Conservation (phyloP, 1,140 invertebrate genomes). For the Babylonia areolata region DNA sequence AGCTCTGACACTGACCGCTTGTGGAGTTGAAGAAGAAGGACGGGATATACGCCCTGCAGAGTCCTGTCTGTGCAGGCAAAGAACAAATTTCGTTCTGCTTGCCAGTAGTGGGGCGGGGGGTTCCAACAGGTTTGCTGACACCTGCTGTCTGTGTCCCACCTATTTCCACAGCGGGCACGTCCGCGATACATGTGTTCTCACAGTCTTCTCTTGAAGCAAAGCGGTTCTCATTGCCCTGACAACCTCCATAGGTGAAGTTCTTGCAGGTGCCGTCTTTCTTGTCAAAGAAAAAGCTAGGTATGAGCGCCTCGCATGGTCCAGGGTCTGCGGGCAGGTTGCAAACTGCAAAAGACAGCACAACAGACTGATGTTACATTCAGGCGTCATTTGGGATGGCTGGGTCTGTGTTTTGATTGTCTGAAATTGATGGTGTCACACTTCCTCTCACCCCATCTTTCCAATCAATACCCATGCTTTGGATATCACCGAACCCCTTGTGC, state of each 20-base stretch:
- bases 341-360: not conserved
- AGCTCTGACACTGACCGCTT: constrained; percentile 76
- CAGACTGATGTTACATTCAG: not conserved
- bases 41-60: constrained; percentile 63
- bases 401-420: too few species aligned
- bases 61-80: constrained; percentile 62
- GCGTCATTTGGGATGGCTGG: too few species aligned
- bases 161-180: not conserved
- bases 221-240: constrained; percentile 73
- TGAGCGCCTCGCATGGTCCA: constrained; percentile 31
- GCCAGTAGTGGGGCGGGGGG: not conserved
- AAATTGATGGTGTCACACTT: too few species aligned
- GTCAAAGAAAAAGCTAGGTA: constrained; percentile 38
- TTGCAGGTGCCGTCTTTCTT: constrained; percentile 40
- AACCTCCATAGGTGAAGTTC: constrained; percentile 68
- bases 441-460: too few species aligned
- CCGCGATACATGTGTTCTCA: constrained; percentile 52
- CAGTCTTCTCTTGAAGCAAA: constrained; percentile 64
- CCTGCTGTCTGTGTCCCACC: not conserved
- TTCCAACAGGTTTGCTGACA: not conserved
- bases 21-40: constrained; percentile 77
- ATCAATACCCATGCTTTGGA: too few species aligned
- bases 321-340: constrained; percentile 32
- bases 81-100: constrained; percentile 43
- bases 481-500: too few species aligned